Evolutionary conservation across 1,140 invertebrate species (phyloP), one percentile per base, ranked within the genome.

Genomic region (Listronotus bonariensis): DNA sequence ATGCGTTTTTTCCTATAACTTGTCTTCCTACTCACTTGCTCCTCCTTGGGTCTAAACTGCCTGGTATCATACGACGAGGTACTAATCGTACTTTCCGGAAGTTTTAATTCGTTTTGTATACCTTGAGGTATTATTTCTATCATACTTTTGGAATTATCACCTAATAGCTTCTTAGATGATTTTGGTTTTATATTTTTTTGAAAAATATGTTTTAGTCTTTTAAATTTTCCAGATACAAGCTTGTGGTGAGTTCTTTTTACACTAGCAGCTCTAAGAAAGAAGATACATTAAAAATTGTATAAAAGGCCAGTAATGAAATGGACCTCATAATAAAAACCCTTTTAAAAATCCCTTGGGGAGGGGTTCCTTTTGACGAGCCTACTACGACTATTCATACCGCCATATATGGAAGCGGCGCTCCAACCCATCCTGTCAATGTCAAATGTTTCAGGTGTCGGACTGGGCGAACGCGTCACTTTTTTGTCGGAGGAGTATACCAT

Each of bases 61-160:
- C 82, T 76, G 8, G 85, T 80, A 68, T 86, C 84, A 63, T 85
- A 85, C 46, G 82, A 84, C 0, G 83, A 84, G 5, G 82, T 84
- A 6, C 82, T 83, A 32, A 85, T 82, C 14, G 82, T 83, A 73
- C 83, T 85, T 71, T 84, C 84, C 0, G 80, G 82, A 10, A 74
- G 20, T 67, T 75, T 76, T 1, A 20, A 26, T 0, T 65, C 60
- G 2, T 15, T 57, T 11, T 60, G 34, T 14, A 15, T 9, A 11
- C 57, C 58, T 17, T 6, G 15, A 11, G 32, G 15, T 55, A 12
- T 36, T n/a, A 32, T 20, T 32, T 54, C 54, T 38, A 32, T 59
- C 6, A 42, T 36, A 41, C 6, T 8, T 20, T 46, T 57, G 17
- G 18, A 57, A 15, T 45, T 55, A 26, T 61, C 64, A n/a, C 54